These are phyloP conservation scores for Bugulina stolonifera DNA, from an alignment of 2,888 invertebrate genomes.

Conservation along the genomic window DNA sequence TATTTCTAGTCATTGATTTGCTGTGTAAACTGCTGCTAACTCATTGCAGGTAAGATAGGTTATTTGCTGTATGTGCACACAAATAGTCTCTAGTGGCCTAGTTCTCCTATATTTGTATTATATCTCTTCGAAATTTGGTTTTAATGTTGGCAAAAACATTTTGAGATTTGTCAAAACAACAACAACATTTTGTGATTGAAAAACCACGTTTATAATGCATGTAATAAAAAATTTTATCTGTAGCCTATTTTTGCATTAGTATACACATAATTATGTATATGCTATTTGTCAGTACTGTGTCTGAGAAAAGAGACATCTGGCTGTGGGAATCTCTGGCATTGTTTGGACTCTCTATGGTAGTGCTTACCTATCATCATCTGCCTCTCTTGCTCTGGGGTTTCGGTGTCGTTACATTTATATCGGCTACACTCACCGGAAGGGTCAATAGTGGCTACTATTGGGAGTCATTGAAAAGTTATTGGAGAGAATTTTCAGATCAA, in stretches of 20 bases:
- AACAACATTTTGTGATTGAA: too few relatives aligned
- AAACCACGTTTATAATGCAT: too few relatives aligned
- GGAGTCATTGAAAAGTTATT: constrained; percentile 35
- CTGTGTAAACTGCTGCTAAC: neutral
- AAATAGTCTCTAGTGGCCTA: too few relatives aligned
- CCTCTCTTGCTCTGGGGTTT: constrained; percentile 39
- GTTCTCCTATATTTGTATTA: too few relatives aligned
- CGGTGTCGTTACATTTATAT: constrained; percentile 38
- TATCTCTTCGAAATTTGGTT: too few relatives aligned
- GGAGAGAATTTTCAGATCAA: constrained; percentile 48
- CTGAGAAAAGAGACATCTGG: constrained; percentile 44
- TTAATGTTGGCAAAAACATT: too few relatives aligned
- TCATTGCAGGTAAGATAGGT: neutral
- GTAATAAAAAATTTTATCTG: too few relatives aligned
- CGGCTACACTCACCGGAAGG: constrained; percentile 38
- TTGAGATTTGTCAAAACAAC: too few relatives aligned
- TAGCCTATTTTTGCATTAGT: too few relatives aligned
- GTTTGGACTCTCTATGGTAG: constrained; percentile 33
- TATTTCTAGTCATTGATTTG: neutral
- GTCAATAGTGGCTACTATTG: constrained; percentile 33
- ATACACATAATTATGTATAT: too few relatives aligned
- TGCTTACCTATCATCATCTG: constrained; percentile 40
- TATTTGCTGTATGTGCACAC: too few relatives aligned
- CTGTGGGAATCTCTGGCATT: constrained; percentile 39
- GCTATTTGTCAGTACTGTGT: constrained; percentile 34